Conservation (phyloP, 2,113 vertebrate genomes). For the Patagioenas fasciata region DNA sequence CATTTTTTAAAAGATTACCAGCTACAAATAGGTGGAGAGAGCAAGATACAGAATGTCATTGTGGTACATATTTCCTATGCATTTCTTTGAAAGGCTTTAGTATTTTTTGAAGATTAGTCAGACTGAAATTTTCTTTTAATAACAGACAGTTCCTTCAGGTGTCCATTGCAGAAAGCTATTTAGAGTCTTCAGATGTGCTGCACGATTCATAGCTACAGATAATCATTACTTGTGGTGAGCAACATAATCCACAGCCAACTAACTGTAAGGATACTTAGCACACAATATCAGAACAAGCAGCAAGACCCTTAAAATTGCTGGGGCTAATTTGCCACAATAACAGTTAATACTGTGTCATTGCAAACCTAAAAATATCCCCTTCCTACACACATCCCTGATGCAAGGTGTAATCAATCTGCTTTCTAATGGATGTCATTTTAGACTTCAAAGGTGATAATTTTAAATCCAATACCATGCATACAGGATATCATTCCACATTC, state of each 20-base stretch:
- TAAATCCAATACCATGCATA: background rate
- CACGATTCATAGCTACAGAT: background rate
- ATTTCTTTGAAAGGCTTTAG: background rate
- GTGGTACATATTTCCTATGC: background rate
- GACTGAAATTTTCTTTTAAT: background rate
- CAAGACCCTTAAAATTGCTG: background rate
- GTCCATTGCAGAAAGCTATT: background rate
- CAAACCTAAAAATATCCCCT: slow-evolving; percentile 3
- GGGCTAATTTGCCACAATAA: background rate
- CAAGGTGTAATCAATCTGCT: background rate
- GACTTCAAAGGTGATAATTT: background rate
- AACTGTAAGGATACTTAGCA: background rate
- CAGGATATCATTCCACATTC: background rate
- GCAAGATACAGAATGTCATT: background rate
- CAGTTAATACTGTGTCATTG: background rate
- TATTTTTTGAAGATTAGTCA: background rate
- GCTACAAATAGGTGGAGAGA: background rate
- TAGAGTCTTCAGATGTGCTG: background rate
- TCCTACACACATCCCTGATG: background rate
- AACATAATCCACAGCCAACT: background rate
- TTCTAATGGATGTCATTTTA: background rate
- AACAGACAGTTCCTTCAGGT: background rate
- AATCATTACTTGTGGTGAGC: background rate
- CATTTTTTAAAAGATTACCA: background rate
- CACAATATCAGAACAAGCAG: background rate